phyloP scores from a whole-genome alignment of 2,888 invertebrate genomes.

The Zygothrica quintamaculata region DNA sequence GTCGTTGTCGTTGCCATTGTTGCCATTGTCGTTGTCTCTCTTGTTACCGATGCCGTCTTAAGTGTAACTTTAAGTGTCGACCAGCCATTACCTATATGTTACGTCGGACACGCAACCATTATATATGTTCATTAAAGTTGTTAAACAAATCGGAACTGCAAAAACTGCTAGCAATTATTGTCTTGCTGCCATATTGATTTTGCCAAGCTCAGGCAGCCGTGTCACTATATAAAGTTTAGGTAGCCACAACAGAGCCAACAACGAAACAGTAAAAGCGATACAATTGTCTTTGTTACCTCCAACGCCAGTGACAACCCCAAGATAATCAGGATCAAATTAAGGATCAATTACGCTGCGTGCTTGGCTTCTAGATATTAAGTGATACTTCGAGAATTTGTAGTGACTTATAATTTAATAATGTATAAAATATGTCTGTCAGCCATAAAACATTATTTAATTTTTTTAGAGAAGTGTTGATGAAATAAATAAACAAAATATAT shows the following conservation, averaged over 20 bases:
- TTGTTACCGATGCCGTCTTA: conserved; percentile 55
- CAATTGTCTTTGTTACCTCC: conserved; percentile 33
- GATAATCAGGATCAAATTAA: too few species aligned
- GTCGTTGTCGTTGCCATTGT: conserved; percentile 1
- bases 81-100: conserved; percentile 74
- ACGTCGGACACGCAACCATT: conserved; percentile 81
- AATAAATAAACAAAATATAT: too few species aligned
- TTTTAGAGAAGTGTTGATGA: too few species aligned
- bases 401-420: too few species aligned
- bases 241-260: conserved; percentile 16
- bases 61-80: conserved; percentile 72
- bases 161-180: conserved; percentile 66
- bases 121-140: conserved; percentile 81
- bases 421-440: too few species aligned
- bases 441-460: too few species aligned
- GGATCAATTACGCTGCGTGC: too few species aligned
- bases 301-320: too few species aligned
- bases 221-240: conserved; percentile 51
- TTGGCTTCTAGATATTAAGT: too few species aligned
- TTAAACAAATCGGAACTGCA: conserved; percentile 80
- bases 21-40: conserved; percentile 39
- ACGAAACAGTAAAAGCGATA: conserved; percentile 19
- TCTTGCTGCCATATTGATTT: conserved; percentile 33
- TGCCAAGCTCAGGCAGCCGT: conserved; percentile 44
- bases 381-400: too few species aligned